Evolutionary conservation across 2,797 vertebrate species (phyloP).

Genomic region (Spea hammondii): DNA sequence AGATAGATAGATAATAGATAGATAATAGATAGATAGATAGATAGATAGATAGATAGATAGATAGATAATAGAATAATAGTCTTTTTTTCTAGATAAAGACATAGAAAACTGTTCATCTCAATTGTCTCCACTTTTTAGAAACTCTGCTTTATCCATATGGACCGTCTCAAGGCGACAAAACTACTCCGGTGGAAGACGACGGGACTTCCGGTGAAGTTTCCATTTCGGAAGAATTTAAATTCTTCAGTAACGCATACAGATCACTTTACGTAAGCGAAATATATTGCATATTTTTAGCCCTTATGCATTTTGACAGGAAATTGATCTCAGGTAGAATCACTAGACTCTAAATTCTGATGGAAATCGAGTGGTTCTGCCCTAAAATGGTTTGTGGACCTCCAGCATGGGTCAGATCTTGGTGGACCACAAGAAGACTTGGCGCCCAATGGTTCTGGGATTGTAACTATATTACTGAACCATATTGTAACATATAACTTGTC

Average conservation of each 20-base stretch:
- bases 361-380: too few species aligned
- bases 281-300: background rate
- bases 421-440: too few species aligned
- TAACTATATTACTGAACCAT: too few species aligned
- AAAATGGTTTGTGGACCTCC: too few species aligned
- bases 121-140: constrained; percentile 18
- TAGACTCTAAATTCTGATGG: too few species aligned
- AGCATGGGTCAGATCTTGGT: too few species aligned
- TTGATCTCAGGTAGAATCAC: too few species aligned
- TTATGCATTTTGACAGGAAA: background rate
- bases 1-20: too few species aligned
- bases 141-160: constrained; percentile 52
- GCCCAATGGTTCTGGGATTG: too few species aligned
- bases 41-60: background rate
- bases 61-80: too few species aligned
- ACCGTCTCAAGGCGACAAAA: background rate
- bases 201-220: constrained; percentile 32
- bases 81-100: too few species aligned
- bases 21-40: background rate
- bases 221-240: constrained; percentile 35
- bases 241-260: constrained; percentile 37
- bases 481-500: too few species aligned
- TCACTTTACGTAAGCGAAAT: constrained; percentile 33
- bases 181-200: constrained; percentile 42
- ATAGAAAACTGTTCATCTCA: background rate